Percentiles rank a stretch among this genome's conserved stretches.
phyloP scores from a whole-genome alignment of 2,113 vertebrate genomes.

The Fulica atra region DNA sequence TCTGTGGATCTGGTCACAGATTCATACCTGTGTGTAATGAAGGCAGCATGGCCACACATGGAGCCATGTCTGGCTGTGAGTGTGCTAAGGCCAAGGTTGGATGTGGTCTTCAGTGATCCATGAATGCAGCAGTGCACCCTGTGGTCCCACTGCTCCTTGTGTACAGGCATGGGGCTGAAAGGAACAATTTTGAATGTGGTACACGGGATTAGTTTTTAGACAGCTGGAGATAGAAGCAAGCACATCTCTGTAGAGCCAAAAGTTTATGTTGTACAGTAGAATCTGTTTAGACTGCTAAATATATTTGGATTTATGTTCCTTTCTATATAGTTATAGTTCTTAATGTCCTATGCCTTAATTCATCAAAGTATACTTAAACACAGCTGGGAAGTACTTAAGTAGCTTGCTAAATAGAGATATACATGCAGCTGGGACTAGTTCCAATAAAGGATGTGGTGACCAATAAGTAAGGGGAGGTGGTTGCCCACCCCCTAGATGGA shows the following conservation, averaged over 20 bases:
- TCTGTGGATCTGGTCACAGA: not conserved
- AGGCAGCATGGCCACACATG: not conserved
- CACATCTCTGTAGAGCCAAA: not conserved
- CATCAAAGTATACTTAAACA: not conserved
- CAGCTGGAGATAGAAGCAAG: not conserved
- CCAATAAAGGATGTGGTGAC: not conserved
- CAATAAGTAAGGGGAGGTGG: not conserved
- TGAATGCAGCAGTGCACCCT: not conserved
- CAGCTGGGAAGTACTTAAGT: not conserved
- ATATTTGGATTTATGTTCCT: not conserved
- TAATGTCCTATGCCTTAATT: not conserved
- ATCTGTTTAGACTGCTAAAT: not conserved
- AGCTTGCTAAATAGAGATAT: not conserved
- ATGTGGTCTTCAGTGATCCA: not conserved
- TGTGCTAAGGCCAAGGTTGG: not conserved
- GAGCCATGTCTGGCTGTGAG: fast-evolving
- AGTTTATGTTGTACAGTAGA: not conserved
- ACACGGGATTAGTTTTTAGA: not conserved
- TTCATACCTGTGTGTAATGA: not conserved
- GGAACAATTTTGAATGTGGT: not conserved
- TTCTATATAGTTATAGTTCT: not conserved
- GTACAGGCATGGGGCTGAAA: not conserved
- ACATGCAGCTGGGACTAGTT: not conserved
- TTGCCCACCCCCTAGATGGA: not conserved
- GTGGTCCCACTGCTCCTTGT: not conserved